Evolutionary conservation across 2,113 vertebrate species (phyloP).

Genomic region (Tragelaphus buxtoni): DNA sequence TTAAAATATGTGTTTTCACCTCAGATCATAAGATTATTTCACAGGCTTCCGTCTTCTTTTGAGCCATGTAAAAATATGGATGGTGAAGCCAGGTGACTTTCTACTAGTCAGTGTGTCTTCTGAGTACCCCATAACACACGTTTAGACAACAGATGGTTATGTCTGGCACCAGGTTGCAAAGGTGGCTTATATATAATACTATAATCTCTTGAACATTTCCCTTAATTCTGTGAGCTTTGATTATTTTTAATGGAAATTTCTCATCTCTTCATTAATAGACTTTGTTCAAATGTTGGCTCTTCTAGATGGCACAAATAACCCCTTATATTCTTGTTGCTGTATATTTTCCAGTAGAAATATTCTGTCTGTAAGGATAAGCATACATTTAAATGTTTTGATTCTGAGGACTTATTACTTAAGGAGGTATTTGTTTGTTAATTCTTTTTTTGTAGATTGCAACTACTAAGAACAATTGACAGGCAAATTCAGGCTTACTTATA

Average conservation of each 20-base stretch:
- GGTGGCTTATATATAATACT: neutral
- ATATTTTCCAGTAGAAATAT: neutral
- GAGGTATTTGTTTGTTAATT: neutral
- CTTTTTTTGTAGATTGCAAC: neutral
- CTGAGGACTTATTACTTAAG: neutral
- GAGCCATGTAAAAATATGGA: neutral
- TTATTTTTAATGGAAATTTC: neutral
- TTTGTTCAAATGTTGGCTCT: neutral
- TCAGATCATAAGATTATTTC: neutral
- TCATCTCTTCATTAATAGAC: neutral
- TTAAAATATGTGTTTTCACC: neutral
- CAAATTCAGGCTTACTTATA: neutral
- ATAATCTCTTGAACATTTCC: neutral
- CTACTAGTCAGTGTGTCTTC: neutral
- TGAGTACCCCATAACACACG: neutral
- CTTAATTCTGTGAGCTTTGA: neutral
- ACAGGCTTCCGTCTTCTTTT: neutral
- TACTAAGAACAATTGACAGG: neutral
- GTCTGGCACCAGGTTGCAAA: neutral
- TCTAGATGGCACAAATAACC: neutral
- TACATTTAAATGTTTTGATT: neutral
- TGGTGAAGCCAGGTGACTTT: neutral
- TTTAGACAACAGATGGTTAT: neutral
- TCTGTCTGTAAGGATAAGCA: neutral
- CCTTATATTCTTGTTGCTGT: neutral